Conservation (phyloP, 92 coral and sea anemone species). For the Porites evermanni region DNA sequence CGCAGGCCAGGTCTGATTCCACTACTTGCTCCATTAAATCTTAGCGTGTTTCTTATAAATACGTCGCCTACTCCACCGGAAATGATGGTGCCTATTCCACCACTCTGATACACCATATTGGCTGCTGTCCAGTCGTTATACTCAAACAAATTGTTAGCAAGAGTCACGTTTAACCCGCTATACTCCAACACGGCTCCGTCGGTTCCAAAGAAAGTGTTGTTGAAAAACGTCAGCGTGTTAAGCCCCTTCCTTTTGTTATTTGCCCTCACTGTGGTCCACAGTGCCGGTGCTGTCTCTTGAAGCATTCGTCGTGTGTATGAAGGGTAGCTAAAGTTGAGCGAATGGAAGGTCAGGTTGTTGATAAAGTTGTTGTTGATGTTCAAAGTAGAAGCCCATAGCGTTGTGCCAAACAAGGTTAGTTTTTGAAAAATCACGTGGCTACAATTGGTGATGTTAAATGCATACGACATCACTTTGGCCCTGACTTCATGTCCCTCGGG, state of each 20-base stretch:
- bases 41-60: conserved; percentile 58
- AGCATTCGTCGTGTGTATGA: conserved; percentile 85
- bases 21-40: conserved; percentile 63
- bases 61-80: conserved; percentile 60
- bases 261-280: conserved; percentile 70
- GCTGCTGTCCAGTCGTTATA: conserved; percentile 85
- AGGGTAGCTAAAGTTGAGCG: conserved; percentile 72
- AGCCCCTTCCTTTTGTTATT: neutral
- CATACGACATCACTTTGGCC: conserved; percentile 49
- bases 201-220: conserved; percentile 73
- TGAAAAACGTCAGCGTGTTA: conserved; percentile 15
- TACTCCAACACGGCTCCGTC: conserved; percentile 83
- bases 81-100: conserved; percentile 75
- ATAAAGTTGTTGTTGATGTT: conserved; percentile 22
- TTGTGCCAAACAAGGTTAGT: conserved; percentile 79
- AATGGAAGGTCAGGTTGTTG: conserved; percentile 56
- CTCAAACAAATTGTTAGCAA: conserved; percentile 77
- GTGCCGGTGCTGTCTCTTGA: conserved; percentile 60
- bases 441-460: conserved; percentile 66
- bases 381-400: conserved; percentile 51
- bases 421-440: conserved; percentile 57
- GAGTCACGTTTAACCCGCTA: conserved; percentile 50
- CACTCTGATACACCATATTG: conserved; percentile 48
- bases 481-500: conserved; percentile 31
- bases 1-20: conserved; percentile 43